Base-by-base conservation (phyloP, 1,140 invertebrate genomes). In the Zaprionus ghesquierei region DNA sequence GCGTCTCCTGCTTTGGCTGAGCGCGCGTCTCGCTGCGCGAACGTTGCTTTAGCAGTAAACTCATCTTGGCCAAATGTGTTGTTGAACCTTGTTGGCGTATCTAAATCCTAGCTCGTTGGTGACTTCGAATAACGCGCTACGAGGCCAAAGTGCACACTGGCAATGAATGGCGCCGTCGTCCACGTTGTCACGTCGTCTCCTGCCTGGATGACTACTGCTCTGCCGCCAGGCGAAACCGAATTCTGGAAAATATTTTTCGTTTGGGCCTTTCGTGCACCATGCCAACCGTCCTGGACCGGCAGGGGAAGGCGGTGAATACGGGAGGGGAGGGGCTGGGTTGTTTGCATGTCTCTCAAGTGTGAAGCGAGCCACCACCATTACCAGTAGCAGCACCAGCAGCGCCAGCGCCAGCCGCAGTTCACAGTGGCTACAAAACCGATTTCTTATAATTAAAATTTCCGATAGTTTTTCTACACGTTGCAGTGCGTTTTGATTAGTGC, bases 181-280 rank as follows among this genome's bases (percentile, higher is more conserved):
- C 35, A n/a, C n/a, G 15, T 41, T 15, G n/a, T 18, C 15, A 18
- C 15, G 18, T 54, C 41, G 50, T 61, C 66, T 54, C 22, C 60
- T 38, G 33, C 23, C 60, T 58, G 61, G 35, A 41, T 41, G 35
- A 9, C 35, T 41, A 6, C 35, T 15, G 6, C 35, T 41, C 6
- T n/a, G 29, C 51, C n/a, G 27, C 31, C 62, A 46, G 31, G 12
- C 54, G 22, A 64, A 41, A 46, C 33, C 10, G 22, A 68, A 50
- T n/a, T 60, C 55, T 58, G 75, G 68, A 87, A 69, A 71, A 82
- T 87, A 77, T 71, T 81, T 90, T 90, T 90, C 75, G 89, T 80
- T 80, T 80, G 79, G 65, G 58, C 69, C 75, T 77, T 87, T 76
- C 77, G 80, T 90, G 84, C 89, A 90, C 89, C 89, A 90, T 90